Base-by-base conservation (phyloP, 2,797 vertebrate genomes). In the Merluccius polli region DNA sequence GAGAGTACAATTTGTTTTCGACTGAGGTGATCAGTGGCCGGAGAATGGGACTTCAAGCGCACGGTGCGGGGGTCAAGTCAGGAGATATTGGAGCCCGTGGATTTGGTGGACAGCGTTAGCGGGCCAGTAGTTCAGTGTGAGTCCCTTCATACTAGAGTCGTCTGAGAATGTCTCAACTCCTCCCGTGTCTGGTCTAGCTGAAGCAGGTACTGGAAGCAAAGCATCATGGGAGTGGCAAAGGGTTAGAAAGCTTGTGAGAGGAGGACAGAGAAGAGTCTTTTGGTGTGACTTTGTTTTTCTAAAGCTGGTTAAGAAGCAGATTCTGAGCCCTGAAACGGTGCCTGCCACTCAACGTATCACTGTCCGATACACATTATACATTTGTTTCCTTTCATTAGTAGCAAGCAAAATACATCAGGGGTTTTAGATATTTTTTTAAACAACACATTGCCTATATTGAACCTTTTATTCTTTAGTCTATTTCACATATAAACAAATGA, bases 161-260 rank as follows among this genome's bases (percentile, higher is more conserved):
- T 90, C 82, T 88, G 87, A 83, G 89, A 85, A 44, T 74, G 92
- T 82, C 86, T 89, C 88, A 90, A 92, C 90, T 96, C 94, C 11
- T 93, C 95, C 89, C 93, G 90, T 82, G 93, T 87, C 89, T 96
- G 94, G 70, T 97, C 96, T 79, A 90, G 93, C 86, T 93, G 94
- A 79, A 98, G 89, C 92, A 97, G 93, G 0, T 93, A 95, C 96
- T 98, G 95, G 30, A 95, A 95, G 91, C 87, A 85, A 94, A 89
- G 89, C 89, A 89, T 80, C 77, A 67, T 48, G 85, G 82, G 83
- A 65, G 74, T 30, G 30, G 76, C 44, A 71, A 72, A 33, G 78
- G 33, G 84, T 89, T 86, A 90, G 83, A 85, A 12, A 77, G 83
- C 80, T 75, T 63, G 35, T 36, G 32, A 72, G 59, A 48, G 29